Conservation (phyloP, 2,113 vertebrate species). For the Pteruthius melanotis region DNA sequence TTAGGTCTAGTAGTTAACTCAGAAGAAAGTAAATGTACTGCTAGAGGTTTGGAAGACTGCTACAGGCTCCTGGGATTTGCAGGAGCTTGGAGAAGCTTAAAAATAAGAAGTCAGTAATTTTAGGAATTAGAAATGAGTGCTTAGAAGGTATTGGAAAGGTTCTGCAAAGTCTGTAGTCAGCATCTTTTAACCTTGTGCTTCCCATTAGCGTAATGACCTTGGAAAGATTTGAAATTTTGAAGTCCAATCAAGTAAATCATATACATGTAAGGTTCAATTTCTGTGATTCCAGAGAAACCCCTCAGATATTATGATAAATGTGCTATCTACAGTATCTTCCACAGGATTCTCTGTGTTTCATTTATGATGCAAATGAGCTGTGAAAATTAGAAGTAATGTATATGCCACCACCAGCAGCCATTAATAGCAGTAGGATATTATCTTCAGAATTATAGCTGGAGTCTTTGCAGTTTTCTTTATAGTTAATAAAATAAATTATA, state of each 20-base stretch:
- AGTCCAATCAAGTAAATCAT: conserved; percentile 35
- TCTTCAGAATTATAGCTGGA: conserved; percentile 32
- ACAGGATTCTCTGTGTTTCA: background rate
- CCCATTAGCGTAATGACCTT: conserved; percentile 33
- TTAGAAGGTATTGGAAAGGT: conserved; percentile 23
- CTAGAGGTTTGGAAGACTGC: conserved; percentile 46
- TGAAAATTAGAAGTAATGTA: background rate
- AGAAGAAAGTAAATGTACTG: conserved; percentile 64
- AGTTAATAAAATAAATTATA: conserved; percentile 31
- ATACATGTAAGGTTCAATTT: background rate
- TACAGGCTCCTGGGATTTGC: conserved; percentile 55
- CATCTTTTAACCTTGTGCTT: conserved; percentile 11
- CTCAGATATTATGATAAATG: background rate
- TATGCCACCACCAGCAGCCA: background rate
- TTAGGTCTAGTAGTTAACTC: conserved; percentile 78
- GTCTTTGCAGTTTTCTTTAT: conserved; percentile 25
- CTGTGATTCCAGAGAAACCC: conserved; percentile 14
- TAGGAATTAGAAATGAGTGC: conserved; percentile 31
- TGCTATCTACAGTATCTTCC: background rate
- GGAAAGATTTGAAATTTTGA: conserved; percentile 16
- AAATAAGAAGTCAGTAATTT: conserved; percentile 54
- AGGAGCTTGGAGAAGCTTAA: conserved; percentile 61
- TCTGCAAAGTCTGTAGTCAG: background rate
- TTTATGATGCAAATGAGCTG: conserved; percentile 26
- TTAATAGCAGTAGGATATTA: conserved; percentile 29